Percentiles rank a stretch among this genome's conserved stretches.
These are phyloP conservation scores for Tholera decimalis DNA, from an alignment of 2,888 invertebrate genomes.

Conservation along the genomic window DNA sequence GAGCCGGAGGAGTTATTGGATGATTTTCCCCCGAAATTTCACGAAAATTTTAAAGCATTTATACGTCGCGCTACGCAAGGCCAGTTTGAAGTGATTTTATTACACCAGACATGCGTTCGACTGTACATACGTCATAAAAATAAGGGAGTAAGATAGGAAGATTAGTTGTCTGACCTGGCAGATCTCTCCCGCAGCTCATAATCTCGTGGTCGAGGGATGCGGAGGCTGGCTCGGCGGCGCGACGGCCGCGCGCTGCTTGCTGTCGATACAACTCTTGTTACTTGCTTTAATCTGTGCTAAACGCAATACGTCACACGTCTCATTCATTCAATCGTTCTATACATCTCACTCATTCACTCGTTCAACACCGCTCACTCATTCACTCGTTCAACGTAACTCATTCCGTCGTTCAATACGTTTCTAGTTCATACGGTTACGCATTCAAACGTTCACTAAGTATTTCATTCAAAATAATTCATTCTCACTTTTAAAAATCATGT, in stretches of 20 bases:
- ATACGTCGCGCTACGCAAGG: no score
- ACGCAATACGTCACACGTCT: background rate
- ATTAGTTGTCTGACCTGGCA: conserved; percentile 82
- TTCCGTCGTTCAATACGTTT: background rate
- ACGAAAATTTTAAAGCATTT: no score
- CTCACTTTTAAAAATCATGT: no score
- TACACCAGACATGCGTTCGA: no score
- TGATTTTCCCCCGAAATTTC: no score
- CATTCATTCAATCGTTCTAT: conserved; percentile 3
- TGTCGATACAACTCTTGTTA: conserved; percentile 75
- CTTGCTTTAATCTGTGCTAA: conserved; percentile 69
- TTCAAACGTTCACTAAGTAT: no score
- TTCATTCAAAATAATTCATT: no score
- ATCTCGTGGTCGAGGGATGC: conserved; percentile 89
- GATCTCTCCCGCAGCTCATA: conserved; percentile 86
- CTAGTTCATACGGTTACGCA: no score
- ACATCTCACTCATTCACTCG: background rate
- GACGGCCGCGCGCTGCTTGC: conserved; percentile 77
- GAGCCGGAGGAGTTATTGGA: no score
- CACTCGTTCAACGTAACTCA: background rate
- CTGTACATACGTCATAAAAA: no score
- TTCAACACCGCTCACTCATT: background rate
- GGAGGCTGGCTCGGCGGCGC: conserved; percentile 85
- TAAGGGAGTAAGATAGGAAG: no score
- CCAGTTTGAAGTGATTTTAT: no score